Evolutionary conservation across 2,797 vertebrate species (phyloP).

Genomic region (Spondyliosoma cantharus): DNA sequence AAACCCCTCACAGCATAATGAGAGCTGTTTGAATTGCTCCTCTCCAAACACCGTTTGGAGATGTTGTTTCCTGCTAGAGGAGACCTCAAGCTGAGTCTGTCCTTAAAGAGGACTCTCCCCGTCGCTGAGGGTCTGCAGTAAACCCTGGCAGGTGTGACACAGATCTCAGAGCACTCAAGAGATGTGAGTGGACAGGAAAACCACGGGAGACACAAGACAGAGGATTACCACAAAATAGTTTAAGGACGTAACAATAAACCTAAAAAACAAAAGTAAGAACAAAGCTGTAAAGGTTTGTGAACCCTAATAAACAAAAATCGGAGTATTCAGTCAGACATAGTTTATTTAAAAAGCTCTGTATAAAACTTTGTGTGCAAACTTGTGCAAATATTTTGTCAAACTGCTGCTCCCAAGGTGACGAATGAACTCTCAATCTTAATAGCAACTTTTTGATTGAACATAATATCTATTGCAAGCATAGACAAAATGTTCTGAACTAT

Average conservation of each 20-base stretch:
- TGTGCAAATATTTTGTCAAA: neutral
- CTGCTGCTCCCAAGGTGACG: neutral
- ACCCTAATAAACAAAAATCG: neutral
- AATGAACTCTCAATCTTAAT: neutral
- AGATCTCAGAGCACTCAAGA: conserved; percentile 20
- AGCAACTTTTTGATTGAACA: too few species aligned
- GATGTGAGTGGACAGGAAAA: conserved; percentile 4
- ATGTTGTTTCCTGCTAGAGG: conserved; percentile 63
- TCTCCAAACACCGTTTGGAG: conserved; percentile 71
- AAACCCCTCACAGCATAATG: conserved; percentile 58
- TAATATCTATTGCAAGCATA: neutral
- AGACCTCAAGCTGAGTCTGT: conserved; percentile 53
- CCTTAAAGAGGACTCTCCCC: conserved; percentile 55
- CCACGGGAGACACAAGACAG: neutral
- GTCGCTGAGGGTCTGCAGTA: conserved; percentile 34
- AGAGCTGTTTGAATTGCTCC: conserved; percentile 62
- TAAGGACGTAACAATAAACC: neutral
- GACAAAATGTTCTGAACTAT: neutral
- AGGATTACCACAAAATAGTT: neutral
- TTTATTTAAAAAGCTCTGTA: neutral
- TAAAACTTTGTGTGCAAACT: too few species aligned
- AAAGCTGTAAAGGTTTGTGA: neutral
- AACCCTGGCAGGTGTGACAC: conserved; percentile 55
- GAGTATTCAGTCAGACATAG: neutral
- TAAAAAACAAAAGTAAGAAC: neutral